Evolutionary conservation across 2,797 vertebrate species (phyloP).

Genomic region (Eleutherodactylus coqui): DNA sequence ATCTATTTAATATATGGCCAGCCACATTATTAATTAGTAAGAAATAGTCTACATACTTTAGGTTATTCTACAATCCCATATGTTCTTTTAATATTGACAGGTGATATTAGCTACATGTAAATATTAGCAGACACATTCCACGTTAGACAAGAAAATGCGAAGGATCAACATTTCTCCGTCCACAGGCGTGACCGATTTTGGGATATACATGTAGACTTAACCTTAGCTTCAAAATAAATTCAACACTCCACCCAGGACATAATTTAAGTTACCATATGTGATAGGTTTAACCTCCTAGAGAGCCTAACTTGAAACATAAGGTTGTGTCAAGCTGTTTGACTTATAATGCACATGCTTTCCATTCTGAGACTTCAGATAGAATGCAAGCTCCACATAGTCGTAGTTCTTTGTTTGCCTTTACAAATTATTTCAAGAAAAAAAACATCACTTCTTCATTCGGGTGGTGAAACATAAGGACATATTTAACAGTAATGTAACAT

Average conservation of each 20-base stretch:
- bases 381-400: background rate
- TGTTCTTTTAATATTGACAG: slow-evolving; percentile 4
- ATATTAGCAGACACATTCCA: slow-evolving; percentile 42
- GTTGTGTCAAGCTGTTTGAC: slow-evolving; percentile 35
- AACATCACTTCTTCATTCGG: background rate
- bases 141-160: slow-evolving; percentile 18
- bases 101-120: slow-evolving; percentile 11
- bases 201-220: slow-evolving; percentile 30
- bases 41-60: slow-evolving; percentile 21
- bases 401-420: background rate
- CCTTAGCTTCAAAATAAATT: slow-evolving; percentile 37
- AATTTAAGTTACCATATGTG: slow-evolving; percentile 50
- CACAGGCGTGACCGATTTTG: slow-evolving; percentile 45
- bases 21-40: background rate
- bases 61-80: background rate
- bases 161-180: slow-evolving; percentile 18
- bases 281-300: slow-evolving; percentile 49
- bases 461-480: background rate
- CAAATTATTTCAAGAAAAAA: background rate
- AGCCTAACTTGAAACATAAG: slow-evolving; percentile 35
- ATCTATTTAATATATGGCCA: background rate
- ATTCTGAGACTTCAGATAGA: slow-evolving; percentile 27
- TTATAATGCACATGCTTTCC: slow-evolving; percentile 43
- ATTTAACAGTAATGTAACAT: background rate
- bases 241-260: slow-evolving; percentile 37